Base-by-base conservation (phyloP, 2,113 vertebrate genomes). In the Zootoca vivipara region DNA sequence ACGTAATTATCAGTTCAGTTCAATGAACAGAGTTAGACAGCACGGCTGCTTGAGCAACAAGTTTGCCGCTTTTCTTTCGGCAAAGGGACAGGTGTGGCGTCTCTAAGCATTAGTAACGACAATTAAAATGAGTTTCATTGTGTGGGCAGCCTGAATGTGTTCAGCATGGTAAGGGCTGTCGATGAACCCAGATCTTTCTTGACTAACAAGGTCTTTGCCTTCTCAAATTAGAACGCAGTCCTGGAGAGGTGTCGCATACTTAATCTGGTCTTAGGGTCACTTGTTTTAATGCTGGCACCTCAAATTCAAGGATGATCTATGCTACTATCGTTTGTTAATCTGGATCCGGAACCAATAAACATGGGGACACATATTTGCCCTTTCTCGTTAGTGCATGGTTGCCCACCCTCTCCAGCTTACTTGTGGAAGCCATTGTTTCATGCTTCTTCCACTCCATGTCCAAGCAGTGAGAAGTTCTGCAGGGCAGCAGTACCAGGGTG, bases 1-100 rank as follows among this genome's bases (percentile, higher is more conserved):
- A 83, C 85, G 70, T 92, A 69, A 75, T 91, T 86, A 86, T 35
- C 9, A 46, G 18, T 90, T 33, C 7, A 58, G 18, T 90, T 90
- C 91, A 85, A 58, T 18, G 87, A 78, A 82, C 1, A 42, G 72
- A 3, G 7, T 52, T 87, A 90, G 38, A 86, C 90, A 90, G 10
- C 1, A 26, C 24, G 0, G 0, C 26, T 88, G 7, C 35, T 72
- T 22, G 79, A 8, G 72, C 13, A 83, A 73, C 87, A 89, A 52
- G 5, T 80, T 42, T 46, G 1, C 89, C 83, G 65, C 38, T 89
- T 92, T 87, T 5, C 85, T 90, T 89, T 83, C 15, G 52, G n/a
- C 20, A 30, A 5, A 87, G 52, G 22, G 79, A 22, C 6, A 83
- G 7, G 58, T 85, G 1, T 16, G 5, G 65, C 33, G 77, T 0